A percentile compares a stretch with the other conserved stretches of the same genome.
phyloP scores from a whole-genome alignment of 1,140 invertebrate species.

The Meloidogyne chitwoodi region DNA sequence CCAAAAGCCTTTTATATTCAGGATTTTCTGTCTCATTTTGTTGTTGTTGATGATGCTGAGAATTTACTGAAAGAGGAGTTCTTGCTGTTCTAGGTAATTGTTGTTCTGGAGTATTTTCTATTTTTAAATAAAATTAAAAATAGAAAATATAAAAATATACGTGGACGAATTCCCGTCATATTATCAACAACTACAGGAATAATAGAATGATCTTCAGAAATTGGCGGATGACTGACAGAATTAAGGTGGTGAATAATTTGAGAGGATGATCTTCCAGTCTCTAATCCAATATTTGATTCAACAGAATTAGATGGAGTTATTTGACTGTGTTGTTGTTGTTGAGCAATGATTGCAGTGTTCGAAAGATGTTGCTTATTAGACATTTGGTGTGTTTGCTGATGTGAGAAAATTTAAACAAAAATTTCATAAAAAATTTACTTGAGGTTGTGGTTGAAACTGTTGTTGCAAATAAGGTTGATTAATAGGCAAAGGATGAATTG shows the following conservation, averaged over 20 bases:
- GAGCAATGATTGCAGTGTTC: background rate
- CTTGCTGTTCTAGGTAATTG: background rate
- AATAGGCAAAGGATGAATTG: background rate
- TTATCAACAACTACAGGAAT: background rate
- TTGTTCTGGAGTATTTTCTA: background rate
- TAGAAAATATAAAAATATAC: background rate
- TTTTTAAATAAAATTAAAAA: background rate
- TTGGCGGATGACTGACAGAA: background rate
- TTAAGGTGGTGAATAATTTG: background rate
- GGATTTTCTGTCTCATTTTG: slow-evolving; percentile 15
- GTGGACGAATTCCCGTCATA: background rate
- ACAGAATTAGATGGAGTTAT: background rate
- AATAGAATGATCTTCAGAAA: background rate
- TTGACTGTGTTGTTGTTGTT: background rate
- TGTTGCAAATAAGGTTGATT: slow-evolving; percentile 19
- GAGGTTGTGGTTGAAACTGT: slow-evolving; percentile 12
- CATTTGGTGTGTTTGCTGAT: slow-evolving; percentile 1
- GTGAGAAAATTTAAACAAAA: background rate
- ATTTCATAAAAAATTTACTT: background rate
- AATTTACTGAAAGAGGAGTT: background rate
- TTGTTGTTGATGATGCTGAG: background rate
- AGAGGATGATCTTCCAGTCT: background rate
- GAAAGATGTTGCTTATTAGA: background rate
- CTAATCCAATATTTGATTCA: background rate
- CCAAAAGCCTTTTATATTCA: background rate